Conservation (phyloP, 2,888 invertebrate genomes). For the Itoplectis maculator region DNA sequence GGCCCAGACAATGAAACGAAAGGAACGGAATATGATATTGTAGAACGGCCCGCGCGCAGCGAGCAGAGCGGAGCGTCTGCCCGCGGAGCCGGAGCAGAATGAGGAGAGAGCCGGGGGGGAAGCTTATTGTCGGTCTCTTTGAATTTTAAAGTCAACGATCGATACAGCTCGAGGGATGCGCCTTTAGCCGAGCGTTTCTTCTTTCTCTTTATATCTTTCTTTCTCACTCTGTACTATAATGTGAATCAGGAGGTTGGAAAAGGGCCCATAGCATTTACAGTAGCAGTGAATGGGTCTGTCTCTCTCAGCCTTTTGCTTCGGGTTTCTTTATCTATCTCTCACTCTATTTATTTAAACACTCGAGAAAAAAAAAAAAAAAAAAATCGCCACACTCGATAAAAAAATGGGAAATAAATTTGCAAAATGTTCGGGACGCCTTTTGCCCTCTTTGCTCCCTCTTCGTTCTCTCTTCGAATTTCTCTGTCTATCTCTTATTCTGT, state of each 20-base stretch:
- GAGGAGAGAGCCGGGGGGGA: conserved; percentile 77
- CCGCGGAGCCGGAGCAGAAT: conserved; percentile 39
- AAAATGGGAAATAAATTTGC: conserved; percentile 9
- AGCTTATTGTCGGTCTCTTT: conserved; percentile 85
- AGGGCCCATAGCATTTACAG: too few species aligned
- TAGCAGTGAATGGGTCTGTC: conserved; percentile 53
- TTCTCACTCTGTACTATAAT: neutral
- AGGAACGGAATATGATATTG: conserved; percentile 85
- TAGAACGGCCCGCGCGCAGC: conserved; percentile 76
- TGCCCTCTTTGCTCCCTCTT: neutral
- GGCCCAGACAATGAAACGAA: conserved; percentile 85
- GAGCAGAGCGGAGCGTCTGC: conserved; percentile 32
- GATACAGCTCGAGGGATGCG: conserved; percentile 84
- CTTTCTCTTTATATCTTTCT: conserved; percentile 47
- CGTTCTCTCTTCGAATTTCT: too few species aligned
- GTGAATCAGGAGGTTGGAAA: too few species aligned
- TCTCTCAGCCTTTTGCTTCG: too few species aligned
- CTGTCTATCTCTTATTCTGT: conserved; percentile 66
- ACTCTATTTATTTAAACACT: conserved; percentile 51
- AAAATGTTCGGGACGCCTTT: neutral
- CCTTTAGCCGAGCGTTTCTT: conserved; percentile 82
- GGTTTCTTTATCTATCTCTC: conserved; percentile 28
- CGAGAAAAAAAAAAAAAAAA: too few species aligned
- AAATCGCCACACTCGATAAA: neutral
- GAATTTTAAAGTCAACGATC: conserved; percentile 85